Evolutionary conservation across 2,113 vertebrate genomes (phyloP), one percentile per base, ranked within the genome.

Genomic region (Catharus fuscescens): DNA sequence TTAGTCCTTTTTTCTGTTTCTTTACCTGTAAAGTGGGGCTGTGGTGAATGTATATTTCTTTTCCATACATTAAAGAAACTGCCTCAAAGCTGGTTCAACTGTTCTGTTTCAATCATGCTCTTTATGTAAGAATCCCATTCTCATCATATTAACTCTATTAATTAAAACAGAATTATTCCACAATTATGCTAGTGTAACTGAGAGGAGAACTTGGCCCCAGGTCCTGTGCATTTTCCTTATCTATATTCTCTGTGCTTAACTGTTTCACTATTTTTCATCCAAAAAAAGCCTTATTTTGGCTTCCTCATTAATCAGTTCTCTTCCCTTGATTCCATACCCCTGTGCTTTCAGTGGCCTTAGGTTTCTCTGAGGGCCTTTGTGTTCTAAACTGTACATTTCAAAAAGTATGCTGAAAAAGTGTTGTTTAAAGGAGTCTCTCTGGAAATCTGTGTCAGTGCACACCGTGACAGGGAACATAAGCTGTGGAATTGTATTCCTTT

Each of bases 81-180:
- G 16, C 25, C 38, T 87, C 71, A 65, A 66, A 91, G 34, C 71
- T 79, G 66, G 20, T 12, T 79, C 3, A 4, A 80, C 62, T 34
- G 38, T 73, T 72, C 77, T 1, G 11, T 92, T 95, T 97, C 85
- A 90, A 66, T 88, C 90, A 86, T 17, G 19, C 38, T 88, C 56
- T 44, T 88, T 80, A 53, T 8, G 0, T 78, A 57, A 52, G 64
- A 79, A 92, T 81, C 84, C 53, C 56, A 28, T 89, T 90, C 57
- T 79, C 78, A 73, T 85, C 74, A 40, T 90, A 91, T 95, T 92
- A 88, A 90, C 70, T 82, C 91, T 69, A 91, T 95, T 96, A 95
- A 94, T 91, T 95, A 90, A 88, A 92, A 81, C 53, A 71, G 77
- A 95, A 88, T 85, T 92, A 91, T 84, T 92, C 81, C 70, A 87